Conservation (phyloP, 2,797 vertebrate species). For the Rhinatrema bivittatum region DNA sequence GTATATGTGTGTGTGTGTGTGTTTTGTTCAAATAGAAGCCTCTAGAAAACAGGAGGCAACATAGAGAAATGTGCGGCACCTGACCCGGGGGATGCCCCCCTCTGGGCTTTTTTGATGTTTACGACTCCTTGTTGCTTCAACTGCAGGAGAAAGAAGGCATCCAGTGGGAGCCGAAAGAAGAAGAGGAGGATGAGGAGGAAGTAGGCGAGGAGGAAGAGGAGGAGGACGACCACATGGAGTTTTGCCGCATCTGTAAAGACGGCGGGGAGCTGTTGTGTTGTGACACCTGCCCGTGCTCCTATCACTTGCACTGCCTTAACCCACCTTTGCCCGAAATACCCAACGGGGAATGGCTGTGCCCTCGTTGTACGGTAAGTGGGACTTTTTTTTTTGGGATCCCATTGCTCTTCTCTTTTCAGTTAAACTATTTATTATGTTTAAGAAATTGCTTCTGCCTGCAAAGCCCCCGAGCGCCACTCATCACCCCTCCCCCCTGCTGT, state of each 20-base stretch:
- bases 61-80: too few species aligned
- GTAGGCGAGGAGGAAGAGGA: slow-evolving; percentile 76
- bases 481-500: fast-evolving
- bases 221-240: slow-evolving; percentile 96
- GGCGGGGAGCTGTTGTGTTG: slow-evolving; percentile 95
- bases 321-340: slow-evolving; percentile 94
- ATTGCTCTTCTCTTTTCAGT: too few species aligned
- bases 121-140: too few species aligned
- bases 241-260: slow-evolving; percentile 94
- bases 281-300: slow-evolving; percentile 93
- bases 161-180: slow-evolving; percentile 97
- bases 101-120: too few species aligned
- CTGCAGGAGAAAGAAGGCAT: slow-evolving; percentile 98
- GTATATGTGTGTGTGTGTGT: too few species aligned
- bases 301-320: slow-evolving; percentile 98
- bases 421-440: neutral
- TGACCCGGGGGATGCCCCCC: too few species aligned
- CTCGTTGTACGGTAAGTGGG: slow-evolving; percentile 94
- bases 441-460: neutral
- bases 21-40: too few species aligned
- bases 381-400: too few species aligned
- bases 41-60: too few species aligned
- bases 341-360: slow-evolving; percentile 97
- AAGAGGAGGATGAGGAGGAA: slow-evolving; percentile 91
- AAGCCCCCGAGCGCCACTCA: too few species aligned